Conservation (phyloP, 2,797 vertebrate genomes). For the Mionectes olivaceus region DNA sequence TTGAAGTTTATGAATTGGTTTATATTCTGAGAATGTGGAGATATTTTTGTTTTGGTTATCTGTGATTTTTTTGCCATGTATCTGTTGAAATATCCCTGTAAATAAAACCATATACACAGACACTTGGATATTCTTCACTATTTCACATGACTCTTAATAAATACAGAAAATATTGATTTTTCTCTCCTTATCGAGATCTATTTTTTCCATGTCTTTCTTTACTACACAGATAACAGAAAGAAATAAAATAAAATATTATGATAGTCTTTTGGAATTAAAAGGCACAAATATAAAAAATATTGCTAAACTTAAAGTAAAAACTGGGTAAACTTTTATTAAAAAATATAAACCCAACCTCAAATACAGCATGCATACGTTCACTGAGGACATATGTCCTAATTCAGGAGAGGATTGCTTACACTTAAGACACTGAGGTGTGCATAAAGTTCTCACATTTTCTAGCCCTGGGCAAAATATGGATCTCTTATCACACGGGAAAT, state of each 20-base stretch:
- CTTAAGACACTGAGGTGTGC: neutral
- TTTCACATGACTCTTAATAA: neutral
- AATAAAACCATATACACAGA: neutral
- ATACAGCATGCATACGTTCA: neutral
- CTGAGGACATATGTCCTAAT: neutral
- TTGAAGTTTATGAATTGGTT: neutral
- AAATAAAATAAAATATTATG: neutral
- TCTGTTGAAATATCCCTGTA: neutral
- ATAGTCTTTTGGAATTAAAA: neutral
- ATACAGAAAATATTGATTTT: neutral
- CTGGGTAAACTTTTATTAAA: neutral
- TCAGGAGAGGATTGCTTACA: neutral
- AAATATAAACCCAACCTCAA: neutral
- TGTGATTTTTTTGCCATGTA: neutral
- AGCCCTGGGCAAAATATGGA: neutral
- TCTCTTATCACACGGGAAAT: neutral
- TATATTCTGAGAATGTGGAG: neutral
- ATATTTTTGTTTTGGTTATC: neutral
- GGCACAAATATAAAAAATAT: neutral
- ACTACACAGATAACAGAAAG: neutral
- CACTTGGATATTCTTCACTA: neutral
- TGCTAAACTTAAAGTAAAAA: neutral
- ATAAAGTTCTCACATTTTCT: neutral
- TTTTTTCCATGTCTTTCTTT: neutral
- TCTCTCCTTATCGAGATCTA: neutral